Evolutionary conservation across 1,140 invertebrate genomes (phyloP).

Genomic region (Drosophila yakuba): DNA sequence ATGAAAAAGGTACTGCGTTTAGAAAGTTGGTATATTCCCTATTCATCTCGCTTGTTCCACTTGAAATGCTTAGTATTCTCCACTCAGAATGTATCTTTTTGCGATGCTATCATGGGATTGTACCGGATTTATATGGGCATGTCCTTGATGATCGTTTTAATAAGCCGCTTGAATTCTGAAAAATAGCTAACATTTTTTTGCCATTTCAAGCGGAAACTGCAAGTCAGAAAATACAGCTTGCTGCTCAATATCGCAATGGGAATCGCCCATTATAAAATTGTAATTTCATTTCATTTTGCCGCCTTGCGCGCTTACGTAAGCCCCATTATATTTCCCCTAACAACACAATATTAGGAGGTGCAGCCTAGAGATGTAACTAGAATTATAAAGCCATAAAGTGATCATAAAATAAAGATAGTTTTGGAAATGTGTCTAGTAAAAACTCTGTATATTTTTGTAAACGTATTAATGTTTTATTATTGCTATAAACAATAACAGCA

Average conservation of each 20-base stretch:
- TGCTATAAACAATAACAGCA: too few species aligned
- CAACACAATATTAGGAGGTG: conserved; percentile 27
- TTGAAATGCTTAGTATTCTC: too few species aligned
- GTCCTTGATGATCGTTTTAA: too few species aligned
- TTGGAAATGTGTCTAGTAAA: not conserved
- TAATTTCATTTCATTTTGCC: conserved; percentile 75
- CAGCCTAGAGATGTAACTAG: conserved; percentile 26
- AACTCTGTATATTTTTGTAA: too few species aligned
- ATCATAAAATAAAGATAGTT: not conserved
- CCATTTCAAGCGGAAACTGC: not conserved
- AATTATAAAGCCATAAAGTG: not conserved
- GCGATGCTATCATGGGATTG: too few species aligned
- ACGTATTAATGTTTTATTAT: too few species aligned
- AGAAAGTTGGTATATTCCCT: not conserved
- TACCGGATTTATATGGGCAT: too few species aligned
- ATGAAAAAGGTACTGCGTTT: not conserved
- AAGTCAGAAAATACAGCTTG: not conserved
- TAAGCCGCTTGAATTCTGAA: too few species aligned
- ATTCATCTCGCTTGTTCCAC: too few species aligned
- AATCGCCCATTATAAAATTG: conserved; percentile 79
- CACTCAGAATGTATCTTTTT: too few species aligned
- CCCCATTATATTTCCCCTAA: conserved; percentile 41
- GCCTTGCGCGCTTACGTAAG: conserved; percentile 76
- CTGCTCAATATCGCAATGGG: conserved; percentile 64
- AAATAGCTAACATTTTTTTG: not conserved